phyloP scores from a whole-genome alignment of 2,888 invertebrate species.

The Mechanitis mazaeus region DNA sequence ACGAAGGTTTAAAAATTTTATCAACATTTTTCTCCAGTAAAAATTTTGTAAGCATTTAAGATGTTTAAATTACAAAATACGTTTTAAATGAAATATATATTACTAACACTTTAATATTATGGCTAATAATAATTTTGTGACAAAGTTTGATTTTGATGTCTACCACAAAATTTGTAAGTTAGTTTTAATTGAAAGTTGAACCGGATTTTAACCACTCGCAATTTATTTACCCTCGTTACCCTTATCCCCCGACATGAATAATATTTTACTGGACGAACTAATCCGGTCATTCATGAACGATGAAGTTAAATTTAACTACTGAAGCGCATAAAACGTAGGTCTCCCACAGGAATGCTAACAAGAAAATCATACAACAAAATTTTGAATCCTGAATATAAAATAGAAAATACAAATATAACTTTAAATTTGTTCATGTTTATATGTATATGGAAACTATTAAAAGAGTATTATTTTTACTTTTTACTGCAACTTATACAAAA shows the following conservation, averaged over 20 bases:
- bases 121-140: neutral
- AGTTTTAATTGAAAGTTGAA: slow-evolving; percentile 4
- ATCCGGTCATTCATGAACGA: slow-evolving; percentile 17
- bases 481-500: too few relatives aligned
- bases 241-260: slow-evolving; percentile 15
- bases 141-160: neutral
- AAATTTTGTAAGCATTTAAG: neutral
- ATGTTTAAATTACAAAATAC: neutral
- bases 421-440: neutral
- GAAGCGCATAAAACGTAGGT: slow-evolving; percentile 16
- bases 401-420: slow-evolving; percentile 4
- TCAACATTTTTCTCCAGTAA: neutral
- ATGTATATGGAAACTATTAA: neutral
- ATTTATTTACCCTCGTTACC: slow-evolving; percentile 2
- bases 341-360: slow-evolving; percentile 18
- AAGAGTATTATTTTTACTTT: neutral
- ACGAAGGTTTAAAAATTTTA: neutral
- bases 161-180: neutral
- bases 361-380: slow-evolving; percentile 9
- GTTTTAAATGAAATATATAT: neutral
- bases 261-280: slow-evolving; percentile 16
- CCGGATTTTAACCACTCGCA: slow-evolving; percentile 5
- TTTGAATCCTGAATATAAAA: slow-evolving; percentile 8
- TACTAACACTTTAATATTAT: neutral
- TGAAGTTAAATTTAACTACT: slow-evolving; percentile 24